A percentile compares a stretch with the other conserved stretches of the same genome.
Evolutionary conservation across 2,888 invertebrate genomes (phyloP).

Genomic region (Agrochola macilenta): DNA sequence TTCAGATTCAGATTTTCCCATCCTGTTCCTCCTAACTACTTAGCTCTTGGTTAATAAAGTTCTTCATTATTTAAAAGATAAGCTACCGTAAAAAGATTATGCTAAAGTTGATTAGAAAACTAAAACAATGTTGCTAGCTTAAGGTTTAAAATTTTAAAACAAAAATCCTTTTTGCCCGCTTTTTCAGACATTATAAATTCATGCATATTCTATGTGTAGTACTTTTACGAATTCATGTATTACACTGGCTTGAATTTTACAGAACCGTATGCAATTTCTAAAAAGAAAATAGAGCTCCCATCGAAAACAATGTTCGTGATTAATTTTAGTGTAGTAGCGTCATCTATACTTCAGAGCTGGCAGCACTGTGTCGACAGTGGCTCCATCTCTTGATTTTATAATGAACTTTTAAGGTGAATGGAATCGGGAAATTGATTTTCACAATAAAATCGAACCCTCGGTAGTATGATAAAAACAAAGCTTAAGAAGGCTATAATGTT

Average conservation of each 20-base stretch:
- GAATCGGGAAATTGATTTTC: conserved; percentile 7
- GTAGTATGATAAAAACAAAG: background rate
- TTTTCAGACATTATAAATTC: conserved; percentile 47
- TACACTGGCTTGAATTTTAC: conserved; percentile 36
- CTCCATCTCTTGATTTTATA: conserved; percentile 28
- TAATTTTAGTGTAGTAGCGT: conserved; percentile 21
- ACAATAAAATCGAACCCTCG: background rate
- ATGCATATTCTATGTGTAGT: conserved; percentile 52
- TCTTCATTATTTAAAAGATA: conserved; percentile 24
- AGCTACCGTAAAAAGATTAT: conserved; percentile 30
- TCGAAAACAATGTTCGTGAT: conserved; percentile 20
- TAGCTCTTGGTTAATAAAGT: background rate
- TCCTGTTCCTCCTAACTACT: background rate
- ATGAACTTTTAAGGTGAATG: background rate
- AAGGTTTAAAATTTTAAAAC: conserved; percentile 19
- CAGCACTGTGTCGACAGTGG: background rate
- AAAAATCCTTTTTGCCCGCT: conserved; percentile 32
- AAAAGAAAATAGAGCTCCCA: conserved; percentile 11
- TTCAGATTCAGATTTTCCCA: background rate
- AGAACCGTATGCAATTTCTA: conserved; percentile 36
- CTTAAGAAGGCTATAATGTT: background rate
- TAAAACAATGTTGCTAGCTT: conserved; percentile 41
- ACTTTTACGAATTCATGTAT: conserved; percentile 41
- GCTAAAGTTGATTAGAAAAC: conserved; percentile 43
- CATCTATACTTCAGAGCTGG: conserved; percentile 38